These are phyloP conservation scores for Dynastes tityus DNA, from an alignment of 2,888 invertebrate genomes.

Conservation along the genomic window DNA sequence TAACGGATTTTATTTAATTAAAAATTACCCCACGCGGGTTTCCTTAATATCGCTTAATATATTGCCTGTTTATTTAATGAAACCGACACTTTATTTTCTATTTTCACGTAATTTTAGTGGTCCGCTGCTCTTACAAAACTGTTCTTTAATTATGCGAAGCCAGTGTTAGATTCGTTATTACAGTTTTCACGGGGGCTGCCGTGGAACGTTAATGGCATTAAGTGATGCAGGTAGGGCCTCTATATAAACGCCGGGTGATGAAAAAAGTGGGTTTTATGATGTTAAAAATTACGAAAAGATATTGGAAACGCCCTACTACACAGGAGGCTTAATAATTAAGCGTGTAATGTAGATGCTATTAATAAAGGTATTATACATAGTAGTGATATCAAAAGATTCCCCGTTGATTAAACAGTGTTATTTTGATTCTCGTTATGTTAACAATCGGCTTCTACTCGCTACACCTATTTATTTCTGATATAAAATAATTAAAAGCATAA, in stretches of 20 bases:
- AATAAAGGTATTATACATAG: slow-evolving; percentile 1
- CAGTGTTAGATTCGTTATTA: slow-evolving; percentile 19
- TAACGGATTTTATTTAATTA: slow-evolving; percentile 2
- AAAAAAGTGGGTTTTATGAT: slow-evolving; percentile 30
- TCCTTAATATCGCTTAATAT: slow-evolving; percentile 7
- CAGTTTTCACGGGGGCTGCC: not conserved
- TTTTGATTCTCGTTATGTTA: slow-evolving; percentile 3
- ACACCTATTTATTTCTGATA: too few relatives aligned
- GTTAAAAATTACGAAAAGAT: not conserved
- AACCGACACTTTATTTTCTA: slow-evolving; percentile 1
- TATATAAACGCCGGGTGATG: slow-evolving; percentile 25
- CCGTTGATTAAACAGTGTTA: slow-evolving; percentile 15
- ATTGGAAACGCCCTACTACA: not conserved
- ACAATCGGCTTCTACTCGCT: not conserved
- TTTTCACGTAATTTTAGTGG: slow-evolving; percentile 4
- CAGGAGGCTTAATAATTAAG: slow-evolving; percentile 17
- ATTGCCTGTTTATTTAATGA: slow-evolving; percentile 21
- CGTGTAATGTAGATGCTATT: slow-evolving; percentile 10
- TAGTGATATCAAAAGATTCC: slow-evolving; percentile 28
- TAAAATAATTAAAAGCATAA: slow-evolving; percentile 1
- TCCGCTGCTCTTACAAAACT: slow-evolving; percentile 9
- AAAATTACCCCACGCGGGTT: not conserved
- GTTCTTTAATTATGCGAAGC: slow-evolving; percentile 20
- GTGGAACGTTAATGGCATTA: slow-evolving; percentile 6
- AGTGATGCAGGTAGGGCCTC: slow-evolving; percentile 13